Base-by-base conservation (phyloP, 2,113 vertebrate genomes). In the Nibea coibor region DNA sequence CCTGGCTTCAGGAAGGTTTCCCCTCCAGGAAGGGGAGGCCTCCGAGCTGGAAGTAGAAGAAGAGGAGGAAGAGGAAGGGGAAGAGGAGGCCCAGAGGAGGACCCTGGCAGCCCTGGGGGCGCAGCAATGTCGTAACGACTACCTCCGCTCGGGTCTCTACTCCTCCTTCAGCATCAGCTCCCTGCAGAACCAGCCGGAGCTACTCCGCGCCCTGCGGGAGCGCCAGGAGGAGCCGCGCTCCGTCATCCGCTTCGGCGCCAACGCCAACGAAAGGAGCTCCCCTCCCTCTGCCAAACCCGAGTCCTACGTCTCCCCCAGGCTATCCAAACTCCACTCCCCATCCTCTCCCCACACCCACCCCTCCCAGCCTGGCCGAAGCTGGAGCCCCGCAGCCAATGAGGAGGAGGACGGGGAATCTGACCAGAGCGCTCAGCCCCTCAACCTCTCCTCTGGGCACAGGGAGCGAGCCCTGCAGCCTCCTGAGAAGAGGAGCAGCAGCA, bases 201-300 rank as follows among this genome's bases (percentile, higher is more conserved):
- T 94, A 65, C 96, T 97, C 71, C 97, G 96, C 26, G 93, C 96
- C 28, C 95, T 98, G 62, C 90, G 96, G 94, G 96, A 96, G 84
- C 93, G 90, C 0, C 92, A 95, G 2, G 96, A 97, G 35, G 96
- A 97, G 92, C 96, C 96, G 57, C 96, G 96, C 91, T 97, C 97
- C 79, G 97, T 98, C 85, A 98, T 98, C 94, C 96, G 97, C 93
- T 98, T 98, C 87, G 96, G 97, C 91, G 93, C 96, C 84, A 97
- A 97, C 63, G 93, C 95, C 93, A 89, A 79, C 62, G 95, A 96
- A 70, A 96, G 95, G 93, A 95, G 0, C 86, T 96, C 94, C 90
- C 96, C 78, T 95, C 96, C 88, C 90, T 94, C 84, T 0, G 94
- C 94, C 0, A 96, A 96, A 87, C 90, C 93, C 0, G 89, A 93